Conservation (phyloP, 2,113 vertebrate species). For the Chionis minor region DNA sequence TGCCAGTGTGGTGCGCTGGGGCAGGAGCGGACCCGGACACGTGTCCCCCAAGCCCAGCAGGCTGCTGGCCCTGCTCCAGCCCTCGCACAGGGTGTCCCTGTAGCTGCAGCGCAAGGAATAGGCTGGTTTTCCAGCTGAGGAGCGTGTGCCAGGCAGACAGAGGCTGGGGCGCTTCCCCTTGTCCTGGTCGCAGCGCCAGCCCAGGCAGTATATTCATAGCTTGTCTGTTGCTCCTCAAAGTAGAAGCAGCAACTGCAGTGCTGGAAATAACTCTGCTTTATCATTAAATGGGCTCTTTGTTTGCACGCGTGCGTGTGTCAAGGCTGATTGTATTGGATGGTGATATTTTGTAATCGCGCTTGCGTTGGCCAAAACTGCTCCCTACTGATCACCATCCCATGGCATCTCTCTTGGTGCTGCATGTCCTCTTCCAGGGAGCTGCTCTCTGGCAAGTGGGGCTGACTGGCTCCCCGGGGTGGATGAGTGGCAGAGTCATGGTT, state of each 20-base stretch:
- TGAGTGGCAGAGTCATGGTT: background rate
- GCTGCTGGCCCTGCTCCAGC: background rate
- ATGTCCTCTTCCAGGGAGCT: background rate
- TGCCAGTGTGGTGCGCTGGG: accelerated
- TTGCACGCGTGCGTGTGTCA: background rate
- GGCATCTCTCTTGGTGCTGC: background rate
- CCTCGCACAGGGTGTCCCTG: accelerated
- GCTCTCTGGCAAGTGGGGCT: too few relatives aligned
- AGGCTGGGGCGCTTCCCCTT: background rate
- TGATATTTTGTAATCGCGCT: accelerated
- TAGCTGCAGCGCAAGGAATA: background rate
- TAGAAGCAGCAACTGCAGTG: background rate
- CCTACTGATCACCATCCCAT: accelerated
- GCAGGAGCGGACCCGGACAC: accelerated
- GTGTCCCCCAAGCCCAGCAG: background rate
- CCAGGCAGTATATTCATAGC: background rate
- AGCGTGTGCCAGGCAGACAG: background rate
- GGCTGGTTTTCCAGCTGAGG: background rate
- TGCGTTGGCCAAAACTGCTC: background rate
- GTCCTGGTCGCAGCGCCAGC: background rate
- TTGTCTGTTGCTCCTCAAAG: background rate
- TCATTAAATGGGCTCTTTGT: background rate
- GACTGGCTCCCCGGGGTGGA: too few relatives aligned
- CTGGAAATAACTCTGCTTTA: background rate
- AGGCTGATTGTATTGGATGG: background rate